Conservation (phyloP, 2,113 vertebrate genomes). For the Mionectes macconnelli region DNA sequence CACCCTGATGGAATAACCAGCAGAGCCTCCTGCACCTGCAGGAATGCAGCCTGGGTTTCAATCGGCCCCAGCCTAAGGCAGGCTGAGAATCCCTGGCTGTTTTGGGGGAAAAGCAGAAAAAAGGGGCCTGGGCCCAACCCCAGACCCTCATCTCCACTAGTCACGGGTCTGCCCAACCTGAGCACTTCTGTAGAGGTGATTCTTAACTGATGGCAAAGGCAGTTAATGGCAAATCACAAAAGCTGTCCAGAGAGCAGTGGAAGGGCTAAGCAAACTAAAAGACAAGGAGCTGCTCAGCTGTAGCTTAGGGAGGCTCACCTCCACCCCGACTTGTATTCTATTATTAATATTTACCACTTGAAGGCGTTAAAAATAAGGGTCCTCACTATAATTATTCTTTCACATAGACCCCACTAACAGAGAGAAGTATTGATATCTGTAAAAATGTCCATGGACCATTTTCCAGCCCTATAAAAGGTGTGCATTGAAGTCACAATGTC, state of each 20-base stretch:
- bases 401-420: background rate
- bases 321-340: background rate
- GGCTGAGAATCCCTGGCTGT: background rate
- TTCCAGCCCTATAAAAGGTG: background rate
- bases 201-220: background rate
- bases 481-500: background rate
- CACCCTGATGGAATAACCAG: conserved; percentile 43
- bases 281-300: background rate
- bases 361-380: background rate
- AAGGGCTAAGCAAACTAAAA: background rate
- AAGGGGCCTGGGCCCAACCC: background rate
- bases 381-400: background rate
- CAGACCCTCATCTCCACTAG: background rate
- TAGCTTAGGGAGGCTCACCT: background rate
- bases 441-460: background rate
- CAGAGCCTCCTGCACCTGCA: background rate
- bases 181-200: background rate
- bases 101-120: background rate
- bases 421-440: background rate
- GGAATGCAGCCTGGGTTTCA: background rate
- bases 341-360: background rate
- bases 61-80: background rate
- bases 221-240: background rate
- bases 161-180: background rate
- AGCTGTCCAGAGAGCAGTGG: background rate